phyloP scores from a whole-genome alignment of 2,797 vertebrate genomes.

The Echeneis naucrates region DNA sequence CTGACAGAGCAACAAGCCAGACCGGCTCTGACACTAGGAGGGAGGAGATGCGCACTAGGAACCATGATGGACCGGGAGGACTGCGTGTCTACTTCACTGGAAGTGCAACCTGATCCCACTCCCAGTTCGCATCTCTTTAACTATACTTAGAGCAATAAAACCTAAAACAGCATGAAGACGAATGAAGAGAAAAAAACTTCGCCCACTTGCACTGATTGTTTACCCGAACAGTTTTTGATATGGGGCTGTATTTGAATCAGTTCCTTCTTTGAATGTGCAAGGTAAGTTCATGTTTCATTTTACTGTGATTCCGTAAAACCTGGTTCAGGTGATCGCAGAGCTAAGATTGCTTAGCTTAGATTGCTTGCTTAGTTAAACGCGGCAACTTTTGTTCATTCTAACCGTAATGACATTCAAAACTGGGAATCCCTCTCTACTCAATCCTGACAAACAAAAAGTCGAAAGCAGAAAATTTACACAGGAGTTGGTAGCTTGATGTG shows the following conservation, averaged over 20 bases:
- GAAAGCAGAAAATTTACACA: neutral
- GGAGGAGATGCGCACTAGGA: constrained; percentile 22
- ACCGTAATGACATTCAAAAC: neutral
- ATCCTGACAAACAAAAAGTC: neutral
- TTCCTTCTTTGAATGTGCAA: constrained; percentile 13
- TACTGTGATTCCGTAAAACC: neutral
- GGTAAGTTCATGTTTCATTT: constrained; percentile 38
- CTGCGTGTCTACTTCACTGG: neutral
- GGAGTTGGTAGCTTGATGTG: neutral
- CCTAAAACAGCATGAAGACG: constrained; percentile 11
- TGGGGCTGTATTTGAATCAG: neutral
- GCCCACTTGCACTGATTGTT: neutral
- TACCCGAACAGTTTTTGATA: constrained; percentile 8
- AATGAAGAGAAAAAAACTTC: neutral
- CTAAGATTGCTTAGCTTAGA: neutral
- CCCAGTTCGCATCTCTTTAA: neutral
- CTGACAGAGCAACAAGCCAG: constrained; percentile 18
- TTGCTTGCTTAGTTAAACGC: neutral
- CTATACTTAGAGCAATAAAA: neutral
- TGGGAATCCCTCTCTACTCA: too few relatives aligned
- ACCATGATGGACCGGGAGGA: constrained; percentile 29
- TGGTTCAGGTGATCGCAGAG: neutral
- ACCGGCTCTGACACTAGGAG: neutral
- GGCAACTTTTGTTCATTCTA: neutral
- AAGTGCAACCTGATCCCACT: neutral